Base-by-base conservation (phyloP, 2,888 invertebrate species). In the Subacronicta megacephala region DNA sequence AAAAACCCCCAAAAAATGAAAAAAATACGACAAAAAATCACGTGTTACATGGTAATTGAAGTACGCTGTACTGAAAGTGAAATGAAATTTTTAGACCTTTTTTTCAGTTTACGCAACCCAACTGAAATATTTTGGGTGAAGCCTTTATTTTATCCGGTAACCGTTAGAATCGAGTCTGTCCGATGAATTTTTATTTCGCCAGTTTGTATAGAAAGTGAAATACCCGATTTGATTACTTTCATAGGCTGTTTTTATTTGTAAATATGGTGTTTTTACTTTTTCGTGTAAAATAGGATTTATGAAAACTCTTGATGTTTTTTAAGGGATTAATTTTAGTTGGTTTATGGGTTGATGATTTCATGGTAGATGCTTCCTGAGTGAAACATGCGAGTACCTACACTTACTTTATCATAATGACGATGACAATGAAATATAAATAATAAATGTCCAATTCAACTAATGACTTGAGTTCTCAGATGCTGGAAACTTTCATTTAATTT, bases 191-290 rank as follows among this genome's bases (percentile, higher is more conserved):
- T 80, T 78, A 72, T 80, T 77, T 67, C 65, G 66, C 60, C 68
- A 74, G 67, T 77, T 75, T 67, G 36, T 62, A 52, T 60, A 60
- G 75, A 82, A 80, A 82, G 80, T 73, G 80, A 80, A 78, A 82
- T 65, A 31, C 13, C 46, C 38, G 58, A 59, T 72, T 70, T 67
- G 67, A 63, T 72, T 69, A 62, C 65, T 60, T 44, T 56, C 49
- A n/a, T 56, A 29, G 1, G 35, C 10, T 45, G 38, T 59, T 62
- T 62, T 70, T 57, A 36, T 74, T 66, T 72, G 52, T 60, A 71
- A 71, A 74, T 41, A 66, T 17, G 13, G 36, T 10, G 43, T 16
- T 38, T 47, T 68, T 44, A 51, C 37, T 51, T 62, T 65, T 62
- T 40, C 1, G 20, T 26, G 35, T 20, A 36, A 16, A 29, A 44